Conservation (phyloP, 2,888 invertebrate genomes). For the Prosapia bicincta region DNA sequence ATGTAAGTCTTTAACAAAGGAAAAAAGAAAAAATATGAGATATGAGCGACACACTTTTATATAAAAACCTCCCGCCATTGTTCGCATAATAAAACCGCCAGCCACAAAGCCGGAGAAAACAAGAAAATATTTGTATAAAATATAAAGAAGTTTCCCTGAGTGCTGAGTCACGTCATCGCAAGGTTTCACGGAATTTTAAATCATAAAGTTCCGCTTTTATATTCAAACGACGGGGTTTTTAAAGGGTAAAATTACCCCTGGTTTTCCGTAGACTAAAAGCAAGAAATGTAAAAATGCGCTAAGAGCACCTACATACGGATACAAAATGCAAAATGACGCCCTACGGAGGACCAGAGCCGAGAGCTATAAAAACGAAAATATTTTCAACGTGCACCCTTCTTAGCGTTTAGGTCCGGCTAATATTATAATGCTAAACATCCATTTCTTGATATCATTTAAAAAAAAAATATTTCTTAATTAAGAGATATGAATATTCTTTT, state of each 20-base stretch:
- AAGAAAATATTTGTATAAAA: neutral
- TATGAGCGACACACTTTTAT: neutral
- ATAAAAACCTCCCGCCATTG: neutral
- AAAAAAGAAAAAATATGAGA: no score
- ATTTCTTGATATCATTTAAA: no score
- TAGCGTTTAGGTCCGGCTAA: no score
- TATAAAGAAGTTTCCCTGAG: neutral
- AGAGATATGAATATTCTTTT: no score
- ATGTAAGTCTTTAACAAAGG: no score
- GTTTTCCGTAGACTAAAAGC: neutral
- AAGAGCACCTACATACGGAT: neutral
- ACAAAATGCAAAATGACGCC: neutral
- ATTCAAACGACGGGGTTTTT: neutral
- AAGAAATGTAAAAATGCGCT: neutral
- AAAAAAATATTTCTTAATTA: no score
- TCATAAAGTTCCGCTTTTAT: neutral
- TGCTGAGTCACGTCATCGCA: neutral
- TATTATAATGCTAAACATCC: no score
- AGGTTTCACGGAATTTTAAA: neutral
- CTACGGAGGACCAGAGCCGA: neutral
- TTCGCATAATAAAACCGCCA: neutral
- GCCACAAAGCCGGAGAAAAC: neutral
- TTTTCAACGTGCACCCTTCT: neutral
- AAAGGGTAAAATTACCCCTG: neutral
- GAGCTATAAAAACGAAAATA: neutral